These are phyloP conservation scores for Macrophya annulata DNA, from an alignment of 2,888 invertebrate genomes.

Conservation along the genomic window DNA sequence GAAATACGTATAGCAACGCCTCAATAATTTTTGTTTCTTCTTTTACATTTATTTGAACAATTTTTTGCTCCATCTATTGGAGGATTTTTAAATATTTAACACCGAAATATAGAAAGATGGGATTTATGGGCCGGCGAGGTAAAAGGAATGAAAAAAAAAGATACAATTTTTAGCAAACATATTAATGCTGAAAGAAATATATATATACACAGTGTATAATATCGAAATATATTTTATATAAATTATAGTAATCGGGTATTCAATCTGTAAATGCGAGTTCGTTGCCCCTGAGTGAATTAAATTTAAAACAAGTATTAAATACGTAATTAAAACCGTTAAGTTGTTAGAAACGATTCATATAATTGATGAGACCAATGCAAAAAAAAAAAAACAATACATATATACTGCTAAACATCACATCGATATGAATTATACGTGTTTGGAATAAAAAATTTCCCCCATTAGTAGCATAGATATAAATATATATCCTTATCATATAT, in stretches of 20 bases:
- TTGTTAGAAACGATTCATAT: not conserved
- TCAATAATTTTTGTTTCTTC: not conserved
- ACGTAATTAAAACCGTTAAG: not conserved
- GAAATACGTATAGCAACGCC: not conserved
- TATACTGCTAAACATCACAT: not conserved
- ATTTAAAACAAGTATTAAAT: not conserved
- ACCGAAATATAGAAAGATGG: not conserved
- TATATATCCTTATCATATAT: not conserved
- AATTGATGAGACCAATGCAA: not conserved
- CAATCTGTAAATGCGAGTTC: constrained; percentile 15
- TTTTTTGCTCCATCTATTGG: not conserved
- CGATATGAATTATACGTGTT: not conserved
- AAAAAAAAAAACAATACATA: no score
- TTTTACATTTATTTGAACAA: not conserved
- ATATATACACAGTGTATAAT: not conserved
- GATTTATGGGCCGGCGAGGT: not conserved
- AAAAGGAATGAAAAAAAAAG: not conserved
- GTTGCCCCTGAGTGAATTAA: not conserved
- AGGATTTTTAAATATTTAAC: not conserved
- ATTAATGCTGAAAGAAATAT: not conserved
- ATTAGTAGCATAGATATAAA: not conserved
- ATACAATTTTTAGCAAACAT: not conserved
- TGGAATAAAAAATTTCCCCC: not conserved
- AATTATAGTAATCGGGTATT: not conserved
- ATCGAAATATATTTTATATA: not conserved